Base-by-base conservation (phyloP, 2,113 vertebrate genomes). In the Aphyosemion australe region DNA sequence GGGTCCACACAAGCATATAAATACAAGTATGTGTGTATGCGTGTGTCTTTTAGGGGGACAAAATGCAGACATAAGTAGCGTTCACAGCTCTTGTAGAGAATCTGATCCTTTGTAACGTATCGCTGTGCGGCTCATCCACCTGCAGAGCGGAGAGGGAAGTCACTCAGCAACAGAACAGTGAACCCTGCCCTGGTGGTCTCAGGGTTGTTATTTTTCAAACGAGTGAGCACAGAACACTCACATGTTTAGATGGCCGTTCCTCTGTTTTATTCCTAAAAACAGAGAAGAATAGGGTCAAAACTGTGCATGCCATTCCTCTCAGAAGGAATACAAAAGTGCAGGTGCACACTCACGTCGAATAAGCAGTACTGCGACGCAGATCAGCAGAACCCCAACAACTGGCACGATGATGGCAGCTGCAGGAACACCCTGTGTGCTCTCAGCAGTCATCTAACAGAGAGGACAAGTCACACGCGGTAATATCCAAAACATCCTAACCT, bases 291-390 rank as follows among this genome's bases (percentile, higher is more conserved):
- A 16, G 6, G 21, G 43, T 68, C 7, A 69, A 39, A 54, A 55
- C 2, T 49, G 16, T 18, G 2, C n/a, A 34, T 1, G 0, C 7
- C 2, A 55, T 21, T 15, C 20, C 26, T 6, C 14, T 19, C 5
- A 4, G 16, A 49, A 20, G 31, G 26, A 59, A 31, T 2, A 18
- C n/a, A 48, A 53, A 2, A 7, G 8, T 46, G 41, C 2, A 21
- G 11, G 6, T n/a, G 10, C 15, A 54, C 64, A 89, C 87, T 90
- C 48, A 90, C 89, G 69, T 60, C 21, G 34, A 34, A 89, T 87
- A 1, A 31, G 20, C 1, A 41, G 51, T 14, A 71, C 11, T 4
- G 61, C 26, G 49, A 74, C 82, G 53, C 63, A 54, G 21, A 20
- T 14, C 31, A 84, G 2, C 65, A 84, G 15, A 52, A 86, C 26